Evolutionary conservation across 2,797 vertebrate species (phyloP), one percentile per base, ranked within the genome.

Genomic region (Siniperca undulata): DNA sequence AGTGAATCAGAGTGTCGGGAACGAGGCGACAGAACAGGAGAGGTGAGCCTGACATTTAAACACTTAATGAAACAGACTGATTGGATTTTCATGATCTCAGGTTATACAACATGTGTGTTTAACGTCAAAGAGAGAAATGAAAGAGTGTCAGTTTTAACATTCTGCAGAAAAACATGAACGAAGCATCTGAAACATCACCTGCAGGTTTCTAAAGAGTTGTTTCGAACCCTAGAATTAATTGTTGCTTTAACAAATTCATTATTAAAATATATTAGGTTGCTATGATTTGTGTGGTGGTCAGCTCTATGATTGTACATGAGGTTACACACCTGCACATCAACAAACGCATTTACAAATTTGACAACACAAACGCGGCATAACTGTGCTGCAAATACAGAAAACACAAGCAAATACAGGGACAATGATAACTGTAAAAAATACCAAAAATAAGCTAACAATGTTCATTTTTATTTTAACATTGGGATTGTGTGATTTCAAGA

Each of bases 21-120:
- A 72, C 2, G 16, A 46, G 48, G 72, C 14, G 10, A 65, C 74
- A 68, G 69, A 78, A 60, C 73, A 58, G 68, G 11, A 14, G 60
- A 80, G 66, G 74, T 44, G 83, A 71, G 68, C 1, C 66, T 86
- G 86, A 81, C 84, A 90, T 92, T 89, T 89, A 90, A 84, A 84
- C 86, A 80, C 75, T 70, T 85, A 80, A 85, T 78, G 81, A 85
- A 81, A 70, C 70, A 27, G 42, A 79, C 53, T 60, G 80, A 86
- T 84, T 80, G 67, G 82, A 73, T 86, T 74, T 78, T 84, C 74
- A 88, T 74, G 81, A 87, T 82, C 82, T 78, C 58, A 7, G 56
- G 56, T 84, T 30, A 0, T 2, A 61, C 52, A 52, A 24, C 17
- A 30, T 2, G 22, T 1, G 40, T 0, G 2, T 8, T 36, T 13